Conservation (phyloP, 1,140 invertebrate species). For the Gerris buenoi region DNA sequence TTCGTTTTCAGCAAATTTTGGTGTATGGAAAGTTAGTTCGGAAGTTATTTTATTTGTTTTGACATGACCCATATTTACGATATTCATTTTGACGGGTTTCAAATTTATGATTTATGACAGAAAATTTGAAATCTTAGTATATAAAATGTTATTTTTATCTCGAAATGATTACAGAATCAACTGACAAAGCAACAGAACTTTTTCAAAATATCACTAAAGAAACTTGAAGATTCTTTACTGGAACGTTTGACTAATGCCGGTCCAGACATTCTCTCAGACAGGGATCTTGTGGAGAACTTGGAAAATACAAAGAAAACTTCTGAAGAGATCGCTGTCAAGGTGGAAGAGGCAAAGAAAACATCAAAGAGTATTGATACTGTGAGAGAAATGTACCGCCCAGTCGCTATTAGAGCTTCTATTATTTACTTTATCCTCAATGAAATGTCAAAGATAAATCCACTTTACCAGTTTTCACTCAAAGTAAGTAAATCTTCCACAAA, state of each 20-base stretch:
- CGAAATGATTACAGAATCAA: constrained; percentile 32
- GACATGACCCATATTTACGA: too few relatives aligned
- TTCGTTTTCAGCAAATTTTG: too few relatives aligned
- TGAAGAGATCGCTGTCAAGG: constrained; percentile 75
- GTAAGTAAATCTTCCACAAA: constrained; percentile 23
- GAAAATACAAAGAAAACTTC: constrained; percentile 87
- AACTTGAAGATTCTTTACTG: constrained; percentile 75
- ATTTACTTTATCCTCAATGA: constrained; percentile 92
- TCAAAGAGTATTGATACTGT: constrained; percentile 78
- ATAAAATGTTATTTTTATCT: too few relatives aligned
- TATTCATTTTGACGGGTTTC: too few relatives aligned
- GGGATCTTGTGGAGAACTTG: constrained; percentile 76
- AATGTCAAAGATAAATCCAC: constrained; percentile 81
- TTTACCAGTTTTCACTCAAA: constrained; percentile 93
- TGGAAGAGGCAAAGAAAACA: constrained; percentile 67
- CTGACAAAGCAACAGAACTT: constrained; percentile 86
- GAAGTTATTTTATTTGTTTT: too few relatives aligned
- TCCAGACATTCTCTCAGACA: constrained; percentile 79
- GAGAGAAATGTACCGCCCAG: constrained; percentile 72
- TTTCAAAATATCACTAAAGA: constrained; percentile 85
- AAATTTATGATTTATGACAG: too few relatives aligned
- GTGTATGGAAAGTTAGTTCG: too few relatives aligned
- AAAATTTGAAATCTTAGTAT: too few relatives aligned
- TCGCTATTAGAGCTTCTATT: constrained; percentile 70
- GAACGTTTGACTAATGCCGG: constrained; percentile 64